Conservation (phyloP, 92 coral and sea anemone species). For the Desmophyllum pertusum region DNA sequence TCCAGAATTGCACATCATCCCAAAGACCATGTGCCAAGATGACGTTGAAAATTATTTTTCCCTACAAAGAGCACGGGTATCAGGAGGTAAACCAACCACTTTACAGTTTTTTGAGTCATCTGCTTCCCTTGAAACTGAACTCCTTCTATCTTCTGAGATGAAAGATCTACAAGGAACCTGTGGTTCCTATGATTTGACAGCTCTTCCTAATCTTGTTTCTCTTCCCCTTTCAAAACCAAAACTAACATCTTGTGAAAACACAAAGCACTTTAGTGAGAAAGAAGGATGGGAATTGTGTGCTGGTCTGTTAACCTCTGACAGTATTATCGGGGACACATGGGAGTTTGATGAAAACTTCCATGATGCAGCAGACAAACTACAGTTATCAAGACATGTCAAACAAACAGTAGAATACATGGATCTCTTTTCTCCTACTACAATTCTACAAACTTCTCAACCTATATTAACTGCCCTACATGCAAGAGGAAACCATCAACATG, state of each 20-base stretch:
- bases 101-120: slow-evolving; percentile 31
- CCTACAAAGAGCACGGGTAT: no score
- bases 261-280: neutral
- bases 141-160: slow-evolving; percentile 37
- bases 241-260: neutral
- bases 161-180: slow-evolving; percentile 21
- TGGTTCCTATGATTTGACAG: slow-evolving; percentile 49
- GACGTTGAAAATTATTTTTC: no score
- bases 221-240: slow-evolving; percentile 19
- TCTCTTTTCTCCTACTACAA: no score
- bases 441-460: no score
- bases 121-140: slow-evolving; percentile 18
- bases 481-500: neutral
- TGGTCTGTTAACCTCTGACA: neutral
- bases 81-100: slow-evolving; percentile 8
- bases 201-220: slow-evolving; percentile 41
- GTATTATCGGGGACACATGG: neutral
- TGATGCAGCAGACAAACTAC: slow-evolving; percentile 1
- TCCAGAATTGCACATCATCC: no score
- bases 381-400: neutral
- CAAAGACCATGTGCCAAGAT: no score
- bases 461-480: neutral
- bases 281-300: neutral
- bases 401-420: neutral
- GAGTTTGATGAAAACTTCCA: neutral